Percentiles rank a stretch among this genome's conserved stretches.
These are phyloP conservation scores for Cavia aperea DNA, from an alignment of 2,113 vertebrate species.

Conservation along the genomic window DNA sequence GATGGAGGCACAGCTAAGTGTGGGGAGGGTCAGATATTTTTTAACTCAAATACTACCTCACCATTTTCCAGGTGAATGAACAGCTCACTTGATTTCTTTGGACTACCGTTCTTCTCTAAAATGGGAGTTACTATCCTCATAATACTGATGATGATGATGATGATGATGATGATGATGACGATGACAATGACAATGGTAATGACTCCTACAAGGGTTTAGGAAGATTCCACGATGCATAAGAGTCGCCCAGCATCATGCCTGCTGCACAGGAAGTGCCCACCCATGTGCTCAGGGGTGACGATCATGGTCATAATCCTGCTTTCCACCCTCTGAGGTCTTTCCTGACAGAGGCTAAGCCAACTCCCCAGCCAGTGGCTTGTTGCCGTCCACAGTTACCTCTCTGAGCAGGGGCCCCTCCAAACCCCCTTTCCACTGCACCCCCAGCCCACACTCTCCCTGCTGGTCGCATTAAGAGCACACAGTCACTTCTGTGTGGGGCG, in stretches of 20 bases:
- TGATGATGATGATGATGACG: not conserved
- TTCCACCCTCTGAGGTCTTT: not conserved
- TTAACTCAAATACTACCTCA: not conserved
- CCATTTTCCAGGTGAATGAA: not conserved
- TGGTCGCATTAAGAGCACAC: constrained; percentile 5
- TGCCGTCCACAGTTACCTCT: not conserved
- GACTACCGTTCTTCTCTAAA: not conserved
- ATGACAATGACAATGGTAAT: not conserved
- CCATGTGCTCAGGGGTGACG: fast-evolving
- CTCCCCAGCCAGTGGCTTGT: not conserved
- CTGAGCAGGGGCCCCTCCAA: not conserved
- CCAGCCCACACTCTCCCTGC: not conserved
- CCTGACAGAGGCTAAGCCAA: not conserved
- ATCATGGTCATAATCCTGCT: not conserved
- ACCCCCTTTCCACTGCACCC: not conserved
- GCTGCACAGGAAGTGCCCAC: fast-evolving
- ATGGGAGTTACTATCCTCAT: not conserved
- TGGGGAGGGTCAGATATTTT: not conserved
- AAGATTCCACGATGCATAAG: not conserved
- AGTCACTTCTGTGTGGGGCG: not conserved
- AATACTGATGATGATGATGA: not conserved
- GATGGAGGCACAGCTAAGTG: not conserved
- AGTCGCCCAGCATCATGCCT: not conserved
- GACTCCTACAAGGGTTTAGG: not conserved
- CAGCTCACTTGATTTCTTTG: not conserved